Conservation (phyloP, 2,113 vertebrate species). For the Grantiella picta region DNA sequence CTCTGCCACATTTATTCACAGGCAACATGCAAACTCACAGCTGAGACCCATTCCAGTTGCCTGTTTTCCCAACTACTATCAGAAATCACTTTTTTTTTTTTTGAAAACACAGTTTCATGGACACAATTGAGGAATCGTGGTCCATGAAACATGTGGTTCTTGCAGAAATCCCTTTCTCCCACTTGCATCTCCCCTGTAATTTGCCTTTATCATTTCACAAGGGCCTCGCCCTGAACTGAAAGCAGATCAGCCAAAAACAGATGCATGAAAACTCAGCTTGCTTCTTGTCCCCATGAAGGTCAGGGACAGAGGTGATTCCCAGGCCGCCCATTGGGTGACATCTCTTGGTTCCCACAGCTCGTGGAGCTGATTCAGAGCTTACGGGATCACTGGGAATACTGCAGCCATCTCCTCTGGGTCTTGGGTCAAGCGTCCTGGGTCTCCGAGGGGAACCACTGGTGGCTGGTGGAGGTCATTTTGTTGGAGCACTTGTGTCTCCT, state of each 20-base stretch:
- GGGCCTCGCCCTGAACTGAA: neutral
- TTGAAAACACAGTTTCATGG: accelerated
- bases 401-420: neutral
- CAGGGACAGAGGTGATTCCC: neutral
- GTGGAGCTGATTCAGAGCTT: neutral
- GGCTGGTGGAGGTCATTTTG: neutral
- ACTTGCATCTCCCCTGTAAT: accelerated
- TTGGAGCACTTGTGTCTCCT: neutral
- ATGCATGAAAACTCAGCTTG: neutral
- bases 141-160: no score
- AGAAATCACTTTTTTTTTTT: neutral
- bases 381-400: neutral
- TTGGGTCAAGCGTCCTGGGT: neutral
- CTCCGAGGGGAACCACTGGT: neutral
- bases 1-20: neutral
- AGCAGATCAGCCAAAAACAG: neutral
- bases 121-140: no score
- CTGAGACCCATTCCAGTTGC: neutral
- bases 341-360: conserved; percentile 26
- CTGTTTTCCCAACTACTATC: neutral
- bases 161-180: neutral
- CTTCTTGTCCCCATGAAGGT: neutral
- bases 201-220: neutral
- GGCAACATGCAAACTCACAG: neutral
- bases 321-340: neutral